Evolutionary conservation across 2,797 vertebrate genomes (phyloP), one percentile per base, ranked within the genome.

Genomic region (Sebastes baramenuke): DNA sequence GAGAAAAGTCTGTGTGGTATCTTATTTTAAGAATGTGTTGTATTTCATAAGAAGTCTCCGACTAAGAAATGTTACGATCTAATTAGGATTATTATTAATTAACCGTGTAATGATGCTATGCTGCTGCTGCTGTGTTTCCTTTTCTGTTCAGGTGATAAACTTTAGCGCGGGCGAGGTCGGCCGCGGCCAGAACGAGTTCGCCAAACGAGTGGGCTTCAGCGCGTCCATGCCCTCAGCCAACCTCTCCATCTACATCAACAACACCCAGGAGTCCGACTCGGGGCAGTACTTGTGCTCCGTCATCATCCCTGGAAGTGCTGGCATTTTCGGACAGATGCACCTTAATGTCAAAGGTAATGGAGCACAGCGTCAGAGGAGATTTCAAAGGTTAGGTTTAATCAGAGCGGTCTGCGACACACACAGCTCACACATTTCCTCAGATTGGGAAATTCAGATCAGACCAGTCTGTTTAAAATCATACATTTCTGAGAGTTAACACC

Each of bases 241-340:
- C 72, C 90, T 99, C 89, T 99, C 98, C 0, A 93, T 99, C 86
- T 87, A 93, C 85, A 97, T 99, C 94, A 97, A 97, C 67, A 87
- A 93, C 90, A 97, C 97, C 0, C 95, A 87, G 82, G 97, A 98
- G 88, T 88, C 88, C 0, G 98, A 99, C 92, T 96, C 97, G 0
- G 98, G 97, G 2, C 94, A 87, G 75, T 99, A 98, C 91, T 82
- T 93, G 68, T 98, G 97, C 90, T 95, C 93, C 0, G 97, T 99
- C 82, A 92, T 97, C 81, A 87, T 96, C 84, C 95, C 94, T 2
- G 94, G 94, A 77, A 88, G 79, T 34, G 25, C 81, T 24, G 92
- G 94, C 74, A 88, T 95, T 55, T 83, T 88, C 2, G 95, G 95
- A 69, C 90, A 96, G 81, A 87, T 96, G 67, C 88, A 64, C 60